phyloP scores from a whole-genome alignment of 2,113 vertebrate genomes.

The Marcusenius ussheri region DNA sequence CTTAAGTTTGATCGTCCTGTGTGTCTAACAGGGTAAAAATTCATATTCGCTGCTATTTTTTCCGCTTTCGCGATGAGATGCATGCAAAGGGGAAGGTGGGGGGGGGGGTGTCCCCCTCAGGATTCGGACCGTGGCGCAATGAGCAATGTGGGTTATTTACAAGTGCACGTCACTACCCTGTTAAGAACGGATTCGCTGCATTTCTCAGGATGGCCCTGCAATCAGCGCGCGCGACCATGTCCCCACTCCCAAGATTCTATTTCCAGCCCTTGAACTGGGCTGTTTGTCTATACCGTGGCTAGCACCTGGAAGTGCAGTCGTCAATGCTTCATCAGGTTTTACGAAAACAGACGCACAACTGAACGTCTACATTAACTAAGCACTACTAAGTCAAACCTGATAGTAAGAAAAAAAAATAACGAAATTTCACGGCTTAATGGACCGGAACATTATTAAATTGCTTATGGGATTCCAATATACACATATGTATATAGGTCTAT shows the following conservation, averaged over 20 bases:
- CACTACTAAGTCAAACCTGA: not conserved
- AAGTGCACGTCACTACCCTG: conserved; percentile 13
- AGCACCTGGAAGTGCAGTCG: not conserved
- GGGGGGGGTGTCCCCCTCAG: not conserved
- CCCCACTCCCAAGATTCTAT: not conserved
- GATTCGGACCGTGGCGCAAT: not conserved
- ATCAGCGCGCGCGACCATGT: not conserved
- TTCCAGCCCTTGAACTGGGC: not conserved
- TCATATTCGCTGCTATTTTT: conserved; percentile 13
- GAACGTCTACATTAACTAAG: not conserved
- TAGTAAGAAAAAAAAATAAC: not conserved
- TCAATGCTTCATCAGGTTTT: not conserved
- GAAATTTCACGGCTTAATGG: not conserved
- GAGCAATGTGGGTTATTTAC: conserved; percentile 5
- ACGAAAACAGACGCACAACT: not conserved
- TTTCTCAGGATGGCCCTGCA: not conserved
- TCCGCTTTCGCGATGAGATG: not conserved
- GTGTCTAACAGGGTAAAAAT: not conserved
- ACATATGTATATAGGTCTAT: not conserved
- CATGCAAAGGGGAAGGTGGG: not conserved
- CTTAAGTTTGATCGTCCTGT: not conserved
- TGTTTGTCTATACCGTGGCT: not conserved
- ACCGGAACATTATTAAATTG: not conserved
- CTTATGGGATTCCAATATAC: not conserved
- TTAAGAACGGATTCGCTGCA: not conserved